A percentile compares a stretch with the other conserved stretches of the same genome.
Evolutionary conservation across 2,113 vertebrate species (phyloP).

Genomic region (Genyomyrus donnyi): DNA sequence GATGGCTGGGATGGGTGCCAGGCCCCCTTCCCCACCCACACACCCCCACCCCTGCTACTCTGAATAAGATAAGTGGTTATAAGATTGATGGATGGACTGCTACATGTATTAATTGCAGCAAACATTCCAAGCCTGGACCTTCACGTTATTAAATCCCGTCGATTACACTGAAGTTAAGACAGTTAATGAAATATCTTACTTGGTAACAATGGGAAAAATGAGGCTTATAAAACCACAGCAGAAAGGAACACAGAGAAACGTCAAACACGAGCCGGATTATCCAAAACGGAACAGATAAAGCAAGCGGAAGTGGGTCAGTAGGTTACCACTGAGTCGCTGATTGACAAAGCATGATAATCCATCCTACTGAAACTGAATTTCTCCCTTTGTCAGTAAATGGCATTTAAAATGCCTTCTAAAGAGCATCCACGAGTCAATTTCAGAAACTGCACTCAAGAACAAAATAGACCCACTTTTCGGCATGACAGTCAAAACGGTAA

Average conservation of each 20-base stretch:
- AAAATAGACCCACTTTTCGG: not conserved
- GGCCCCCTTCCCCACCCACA: not conserved
- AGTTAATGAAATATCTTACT: not conserved
- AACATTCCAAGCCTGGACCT: not conserved
- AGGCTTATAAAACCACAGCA: not conserved
- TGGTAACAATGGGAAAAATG: not conserved
- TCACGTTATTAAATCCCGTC: not conserved
- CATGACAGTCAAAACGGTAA: not conserved
- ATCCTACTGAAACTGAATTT: not conserved
- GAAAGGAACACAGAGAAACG: not conserved
- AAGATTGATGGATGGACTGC: not conserved
- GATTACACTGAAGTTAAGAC: not conserved
- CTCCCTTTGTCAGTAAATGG: not conserved
- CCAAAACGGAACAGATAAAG: not conserved
- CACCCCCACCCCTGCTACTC: not conserved
- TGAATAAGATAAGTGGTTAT: not conserved
- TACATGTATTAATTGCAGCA: not conserved
- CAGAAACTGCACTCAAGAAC: not conserved
- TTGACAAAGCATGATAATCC: not conserved
- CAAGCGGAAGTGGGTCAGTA: not conserved
- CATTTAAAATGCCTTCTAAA: not conserved
- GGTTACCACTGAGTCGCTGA: not conserved
- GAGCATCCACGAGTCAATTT: not conserved
- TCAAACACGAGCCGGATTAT: not conserved
- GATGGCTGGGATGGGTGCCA: not conserved